Percentiles rank a stretch among this genome's conserved stretches.
phyloP scores from a whole-genome alignment of 2,888 invertebrate species.

The Eupithecia insigniata region DNA sequence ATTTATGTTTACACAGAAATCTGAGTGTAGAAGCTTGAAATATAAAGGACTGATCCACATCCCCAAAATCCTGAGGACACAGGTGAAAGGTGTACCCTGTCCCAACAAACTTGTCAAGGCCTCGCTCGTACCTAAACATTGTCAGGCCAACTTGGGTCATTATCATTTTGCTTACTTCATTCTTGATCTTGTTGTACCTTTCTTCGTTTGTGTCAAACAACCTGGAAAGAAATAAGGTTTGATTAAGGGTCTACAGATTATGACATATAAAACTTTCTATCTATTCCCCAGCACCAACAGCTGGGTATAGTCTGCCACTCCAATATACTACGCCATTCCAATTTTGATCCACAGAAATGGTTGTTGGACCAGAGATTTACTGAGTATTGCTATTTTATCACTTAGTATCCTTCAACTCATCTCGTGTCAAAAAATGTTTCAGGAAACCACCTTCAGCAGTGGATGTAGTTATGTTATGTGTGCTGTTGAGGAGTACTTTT shows the following conservation, averaged over 20 bases:
- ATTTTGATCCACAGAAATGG: background rate
- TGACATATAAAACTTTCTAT: background rate
- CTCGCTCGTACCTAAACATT: constrained; percentile 84
- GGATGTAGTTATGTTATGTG: too few species aligned
- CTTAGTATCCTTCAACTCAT: background rate
- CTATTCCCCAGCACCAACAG: too few species aligned
- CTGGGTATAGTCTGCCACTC: too few species aligned
- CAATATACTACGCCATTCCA: too few species aligned
- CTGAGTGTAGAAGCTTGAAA: constrained; percentile 86
- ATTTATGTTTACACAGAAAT: constrained; percentile 86
- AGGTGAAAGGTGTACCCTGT: constrained; percentile 88
- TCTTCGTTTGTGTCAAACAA: constrained; percentile 73
- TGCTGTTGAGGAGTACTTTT: too few species aligned
- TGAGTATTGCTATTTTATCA: background rate
- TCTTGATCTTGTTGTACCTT: constrained; percentile 69
- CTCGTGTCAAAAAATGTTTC: too few species aligned
- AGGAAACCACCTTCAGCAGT: too few species aligned
- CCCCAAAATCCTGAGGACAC: constrained; percentile 86
- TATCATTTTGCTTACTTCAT: constrained; percentile 76
- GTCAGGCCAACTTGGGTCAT: constrained; percentile 89
- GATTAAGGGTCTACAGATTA: background rate
- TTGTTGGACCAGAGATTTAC: background rate
- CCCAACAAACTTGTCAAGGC: constrained; percentile 84
- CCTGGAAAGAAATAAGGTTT: constrained; percentile 54
- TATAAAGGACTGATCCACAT: constrained; percentile 84